Evolutionary conservation across 2,113 vertebrate species (phyloP), one percentile per base, ranked within the genome.

Genomic region (Platichthys stellatus): DNA sequence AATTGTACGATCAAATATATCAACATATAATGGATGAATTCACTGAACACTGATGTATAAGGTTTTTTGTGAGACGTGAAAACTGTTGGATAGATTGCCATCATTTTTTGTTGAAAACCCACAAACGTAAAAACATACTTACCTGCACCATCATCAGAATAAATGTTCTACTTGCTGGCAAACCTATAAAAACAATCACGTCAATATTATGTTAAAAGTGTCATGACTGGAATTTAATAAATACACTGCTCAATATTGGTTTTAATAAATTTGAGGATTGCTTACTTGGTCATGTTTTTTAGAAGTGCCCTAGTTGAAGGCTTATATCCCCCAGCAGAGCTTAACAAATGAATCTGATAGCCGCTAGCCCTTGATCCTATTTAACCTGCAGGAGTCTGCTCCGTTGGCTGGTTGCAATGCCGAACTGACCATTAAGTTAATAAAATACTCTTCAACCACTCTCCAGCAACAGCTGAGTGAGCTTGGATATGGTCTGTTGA

Each of bases 381-480:
- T 74, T 81, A 72, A 81, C 74, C 57, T 78, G 57, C 69, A 76
- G 45, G 31, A 58, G 15, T 53, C 72, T 72, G 57, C 56, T 26
- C 20, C 2, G 3, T 66, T 58, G 57, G n/a, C 72, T 82, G 68
- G 56, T 69, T 84, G 74, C 77, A 75, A 76, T 63, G 64, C 69
- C 59, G 77, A 69, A 84, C 54, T 76, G 74, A 86, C 84, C 70
- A 86, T 83, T 82, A 72, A 70, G 78, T 84, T 88, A 86, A 89
- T 86, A 76, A 86, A 84, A 80, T 66, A 58, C 67, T 61, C 56
- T 74, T 80, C 47, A 80, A 51, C 60, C 62, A 15, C 38, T 57
- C 80, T 76, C 24, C 70, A 59, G 65, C 80, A 72, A 62, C 69
- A 78, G 60, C 74, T 86, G 72, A 65, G 59, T 78, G 76, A 69